Percentiles rank a stretch among this genome's conserved stretches.
phyloP scores from a whole-genome alignment of 2,113 vertebrate genomes.

The Pteropus alecto region DNA sequence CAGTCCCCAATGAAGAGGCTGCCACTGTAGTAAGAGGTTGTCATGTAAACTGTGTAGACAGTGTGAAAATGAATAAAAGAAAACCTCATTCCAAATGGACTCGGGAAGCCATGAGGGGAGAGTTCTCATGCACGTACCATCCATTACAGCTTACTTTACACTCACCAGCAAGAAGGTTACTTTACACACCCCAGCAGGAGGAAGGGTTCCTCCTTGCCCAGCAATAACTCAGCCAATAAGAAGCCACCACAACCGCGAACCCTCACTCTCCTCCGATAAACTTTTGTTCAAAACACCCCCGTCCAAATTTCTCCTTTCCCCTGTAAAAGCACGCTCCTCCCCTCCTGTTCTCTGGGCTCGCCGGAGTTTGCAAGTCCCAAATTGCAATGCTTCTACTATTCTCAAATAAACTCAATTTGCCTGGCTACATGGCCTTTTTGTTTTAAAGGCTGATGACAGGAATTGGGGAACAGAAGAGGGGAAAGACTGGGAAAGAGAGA shows the following conservation, averaged over 20 bases:
- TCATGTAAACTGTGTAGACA: background rate
- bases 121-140: background rate
- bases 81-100: background rate
- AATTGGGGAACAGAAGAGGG: background rate
- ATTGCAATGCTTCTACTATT: background rate
- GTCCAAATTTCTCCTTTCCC: background rate
- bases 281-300: background rate
- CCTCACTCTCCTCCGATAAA: too few species aligned
- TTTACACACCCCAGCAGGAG: background rate
- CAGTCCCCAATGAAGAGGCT: background rate
- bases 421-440: background rate
- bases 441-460: background rate
- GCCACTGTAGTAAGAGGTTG: background rate
- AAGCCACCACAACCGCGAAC: background rate
- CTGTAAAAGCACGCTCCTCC: background rate
- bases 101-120: background rate
- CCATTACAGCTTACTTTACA: background rate
- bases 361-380: background rate
- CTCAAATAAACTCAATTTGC: background rate
- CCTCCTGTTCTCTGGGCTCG: background rate
- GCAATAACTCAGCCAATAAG: background rate
- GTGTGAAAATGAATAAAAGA: background rate
- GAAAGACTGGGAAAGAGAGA: background rate
- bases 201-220: background rate
- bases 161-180: background rate